Base-by-base conservation (phyloP, 2,888 invertebrate genomes). In the Coleophora deauratella region DNA sequence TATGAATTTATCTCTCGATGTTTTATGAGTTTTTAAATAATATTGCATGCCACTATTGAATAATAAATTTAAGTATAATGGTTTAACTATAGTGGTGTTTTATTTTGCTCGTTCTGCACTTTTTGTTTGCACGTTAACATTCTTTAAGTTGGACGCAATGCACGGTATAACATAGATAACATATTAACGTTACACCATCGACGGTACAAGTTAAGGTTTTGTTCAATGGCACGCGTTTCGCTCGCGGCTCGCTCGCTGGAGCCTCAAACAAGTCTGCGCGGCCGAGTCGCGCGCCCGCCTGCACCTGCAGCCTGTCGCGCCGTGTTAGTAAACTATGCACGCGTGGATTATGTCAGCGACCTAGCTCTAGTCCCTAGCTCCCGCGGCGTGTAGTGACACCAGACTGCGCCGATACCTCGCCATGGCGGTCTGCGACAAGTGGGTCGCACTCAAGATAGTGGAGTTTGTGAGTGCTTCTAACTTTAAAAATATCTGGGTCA, bases 31-130 rank as follows among this genome's bases (percentile, higher is more conserved):
- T 80, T 79, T 74, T 73, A 72, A 71, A 59, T 71, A 67, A 64
- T 77, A 74, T 76, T 75, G 82, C 79, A 81, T 76, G 81, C 72
- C 70, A 73, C 71, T 76, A 76, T 74, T 71, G 72, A 75, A 69
- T 71, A 84, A 81, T 84, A 84, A 84, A 84, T 84, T 84, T 84
- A 84, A 84, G 84, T 84, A 79, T 75, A 84, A 81, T 77, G 66
- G 62, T 80, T 76, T 72, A 72, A 60, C 8, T 59, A 52, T 64
- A 51, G 50, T 60, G 63, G 49, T 62, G 79, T 84, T 84, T 84
- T 54, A 80, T 82, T 84, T 73, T 33, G 35, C 35, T 35, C 36
- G 36, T 21, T 42, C 44, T 45, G 46, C 55, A 15, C 43, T 27
- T 31, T 54, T 44, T 41, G 32, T 44, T 50, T 38, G 40, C 35